Base-by-base conservation (phyloP, 2,797 vertebrate genomes). In the Neomorphus geoffroyi region DNA sequence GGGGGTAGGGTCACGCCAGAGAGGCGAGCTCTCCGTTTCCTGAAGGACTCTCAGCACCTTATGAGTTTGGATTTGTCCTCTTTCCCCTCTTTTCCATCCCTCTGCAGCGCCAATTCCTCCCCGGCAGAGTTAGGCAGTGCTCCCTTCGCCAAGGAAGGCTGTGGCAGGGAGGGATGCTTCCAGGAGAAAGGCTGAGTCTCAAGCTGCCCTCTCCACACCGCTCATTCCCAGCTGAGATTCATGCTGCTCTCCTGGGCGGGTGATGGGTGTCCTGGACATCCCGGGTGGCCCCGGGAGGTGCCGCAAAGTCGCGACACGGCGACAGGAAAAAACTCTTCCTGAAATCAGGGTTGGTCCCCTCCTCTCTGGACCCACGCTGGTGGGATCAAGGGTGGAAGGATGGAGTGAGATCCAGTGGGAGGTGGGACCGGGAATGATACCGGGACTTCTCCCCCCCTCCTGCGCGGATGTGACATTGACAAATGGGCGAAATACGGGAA, bases 381-480 rank as follows among this genome's bases (percentile, higher is more conserved):
- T 33, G 72, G 45, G 60, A 41, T 41, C 39, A 41, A 39, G 39
- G 39, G 6, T 11, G 10, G 24, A 41, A 27, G 46, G 22, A 21
- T 11, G 46, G 46, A 48, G 9, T 22, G 46, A 22, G 46, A 23
- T 6, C 21, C 46, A 45, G 45, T 21, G 46, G 46, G 46, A 48
- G 23, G 15, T 7, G 56, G 37, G 28, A 61, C 5, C 2, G 19
- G 54, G 41, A 33, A 43, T 6, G 6, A 17, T n/a, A 91, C 92
- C 91, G 94, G 96, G 94, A 32, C 94, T 98, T 97, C 27, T 8
- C 27, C 96, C 97, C 96, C 98, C 97, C 96, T 96, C 97, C 96
- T 92, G 97, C 98, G 98, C 96, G 95, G 88, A 96, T 96, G 95
- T 98, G 98, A 98, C 98, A 96, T 95, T 98, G 98, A 98, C 97